Evolutionary conservation across 30 jellyfish, hydroid and myxozoan genomes (phyloP), one percentile per base, ranked within the genome.

Genomic region (Hydractinia symbiolongicarpus): DNA sequence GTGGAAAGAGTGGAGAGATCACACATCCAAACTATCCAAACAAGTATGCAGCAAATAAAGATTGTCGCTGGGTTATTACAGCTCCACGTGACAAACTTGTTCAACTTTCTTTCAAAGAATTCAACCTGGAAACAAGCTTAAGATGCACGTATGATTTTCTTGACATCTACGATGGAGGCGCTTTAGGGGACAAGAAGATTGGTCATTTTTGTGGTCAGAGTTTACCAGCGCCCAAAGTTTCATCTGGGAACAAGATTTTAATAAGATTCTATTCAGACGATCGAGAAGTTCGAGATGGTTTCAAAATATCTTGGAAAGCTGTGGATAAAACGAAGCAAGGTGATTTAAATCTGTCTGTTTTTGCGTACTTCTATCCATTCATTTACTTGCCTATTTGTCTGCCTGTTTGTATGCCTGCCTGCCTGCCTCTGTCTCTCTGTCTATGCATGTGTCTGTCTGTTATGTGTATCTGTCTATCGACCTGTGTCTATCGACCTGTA

Each of bases 171-270:
- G 86, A 81, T 67, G 89, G 89, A 5, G 8, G 15, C 54, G n/a
- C 50, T 10, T 14, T 55, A 16, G 75, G 44, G 16, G 85, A 51
- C n/a, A 66, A 55, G 52, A 44, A 30, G 11, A 75, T 83, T 6
- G 98, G 96, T 20, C 79, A 81, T 62, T 88, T 66, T 73, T 93
- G 98, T 77, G 98, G 98, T 21, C 61, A 64, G 4, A 61, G 67
- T 15, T 56, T 61, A 13, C 96, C 96, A 61, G 40, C 51, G n/a
- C 11, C 14, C 40, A 53, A 30, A 10, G 66, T 15, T 11, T 60
- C 83, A 11, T 16, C 83, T 55, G 77, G 56, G 6, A 77, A 77
- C 82, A 19, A n/a, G 40, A 55, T 77, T 52, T 20, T 13, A 11
- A 5, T 77, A 16, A 58, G 60, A 16, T 77, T 77, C 53, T 79